These are phyloP conservation scores for Platygyra sinensis DNA, from an alignment of 64 coral and sea anemone genomes.

Conservation along the genomic window DNA sequence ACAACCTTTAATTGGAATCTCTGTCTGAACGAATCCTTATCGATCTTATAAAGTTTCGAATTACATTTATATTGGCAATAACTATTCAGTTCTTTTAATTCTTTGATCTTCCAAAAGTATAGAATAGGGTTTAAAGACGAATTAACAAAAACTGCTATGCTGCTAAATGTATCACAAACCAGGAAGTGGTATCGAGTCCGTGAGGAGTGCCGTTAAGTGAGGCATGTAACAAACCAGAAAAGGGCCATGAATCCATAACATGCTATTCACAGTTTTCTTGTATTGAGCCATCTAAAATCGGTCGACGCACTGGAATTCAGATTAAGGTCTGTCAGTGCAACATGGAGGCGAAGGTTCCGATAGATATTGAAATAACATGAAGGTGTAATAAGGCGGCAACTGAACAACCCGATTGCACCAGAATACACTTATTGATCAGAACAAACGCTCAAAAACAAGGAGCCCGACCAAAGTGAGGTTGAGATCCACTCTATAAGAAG, in stretches of 20 bases:
- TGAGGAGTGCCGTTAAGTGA: no score
- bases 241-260: constrained; percentile 1
- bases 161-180: neutral
- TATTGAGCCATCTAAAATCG: neutral
- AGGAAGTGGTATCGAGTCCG: neutral
- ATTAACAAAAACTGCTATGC: neutral
- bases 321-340: neutral
- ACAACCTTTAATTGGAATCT: no score
- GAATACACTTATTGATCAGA: neutral
- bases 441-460: neutral
- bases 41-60: no score
- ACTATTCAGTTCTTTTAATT: constrained; percentile 29
- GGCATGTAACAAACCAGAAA: neutral
- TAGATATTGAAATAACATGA: no score
- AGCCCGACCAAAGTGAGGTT: neutral
- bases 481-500: constrained; percentile 7
- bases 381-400: neutral
- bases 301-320: no score
- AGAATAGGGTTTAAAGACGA: neutral
- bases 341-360: no score
- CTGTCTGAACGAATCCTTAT: no score
- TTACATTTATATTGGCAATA: no score
- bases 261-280: constrained; percentile 7
- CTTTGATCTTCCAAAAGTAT: constrained; percentile 5
- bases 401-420: neutral